Percentiles rank a stretch among this genome's conserved stretches.
Evolutionary conservation across 1,140 invertebrate genomes (phyloP).

Genomic region (Saxidomus purpurata): DNA sequence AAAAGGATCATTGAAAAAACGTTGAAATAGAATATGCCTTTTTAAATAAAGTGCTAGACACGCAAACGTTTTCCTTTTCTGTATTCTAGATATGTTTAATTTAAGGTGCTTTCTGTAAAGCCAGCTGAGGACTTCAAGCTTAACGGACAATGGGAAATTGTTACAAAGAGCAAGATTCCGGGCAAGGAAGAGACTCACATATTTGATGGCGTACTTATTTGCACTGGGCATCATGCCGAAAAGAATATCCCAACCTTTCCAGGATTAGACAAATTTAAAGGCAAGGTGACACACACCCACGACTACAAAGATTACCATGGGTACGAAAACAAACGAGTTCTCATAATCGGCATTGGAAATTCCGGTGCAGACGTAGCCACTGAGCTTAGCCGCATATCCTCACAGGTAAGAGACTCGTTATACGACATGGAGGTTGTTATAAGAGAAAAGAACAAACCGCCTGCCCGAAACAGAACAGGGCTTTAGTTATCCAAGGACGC

Average conservation of each 20-base stretch:
- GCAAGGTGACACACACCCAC: constrained; percentile 87
- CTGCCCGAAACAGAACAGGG: no score
- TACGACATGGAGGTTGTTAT: no score
- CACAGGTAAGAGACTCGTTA: constrained; percentile 60
- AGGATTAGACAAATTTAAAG: constrained; percentile 86
- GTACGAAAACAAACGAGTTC: constrained; percentile 86
- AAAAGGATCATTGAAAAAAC: no score
- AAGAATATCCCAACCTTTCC: constrained; percentile 84
- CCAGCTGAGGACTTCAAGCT: neutral
- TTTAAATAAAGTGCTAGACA: no score
- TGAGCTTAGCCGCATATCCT: constrained; percentile 76
- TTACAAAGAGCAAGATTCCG: constrained; percentile 83
- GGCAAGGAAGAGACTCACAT: constrained; percentile 73
- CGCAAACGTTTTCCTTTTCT: no score
- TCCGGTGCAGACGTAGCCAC: constrained; percentile 87
- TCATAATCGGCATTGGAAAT: constrained; percentile 88
- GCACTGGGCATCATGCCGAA: constrained; percentile 85
- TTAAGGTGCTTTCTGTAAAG: constrained; percentile 70
- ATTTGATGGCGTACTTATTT: constrained; percentile 85
- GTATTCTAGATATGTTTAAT: no score
- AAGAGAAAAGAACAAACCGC: no score
- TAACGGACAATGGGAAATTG: constrained; percentile 77
- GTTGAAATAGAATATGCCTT: no score
- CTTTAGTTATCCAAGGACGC: no score
- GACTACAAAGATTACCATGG: constrained; percentile 83